phyloP scores from a whole-genome alignment of 1,140 invertebrate species.

The Aphaenogaster rudis region DNA sequence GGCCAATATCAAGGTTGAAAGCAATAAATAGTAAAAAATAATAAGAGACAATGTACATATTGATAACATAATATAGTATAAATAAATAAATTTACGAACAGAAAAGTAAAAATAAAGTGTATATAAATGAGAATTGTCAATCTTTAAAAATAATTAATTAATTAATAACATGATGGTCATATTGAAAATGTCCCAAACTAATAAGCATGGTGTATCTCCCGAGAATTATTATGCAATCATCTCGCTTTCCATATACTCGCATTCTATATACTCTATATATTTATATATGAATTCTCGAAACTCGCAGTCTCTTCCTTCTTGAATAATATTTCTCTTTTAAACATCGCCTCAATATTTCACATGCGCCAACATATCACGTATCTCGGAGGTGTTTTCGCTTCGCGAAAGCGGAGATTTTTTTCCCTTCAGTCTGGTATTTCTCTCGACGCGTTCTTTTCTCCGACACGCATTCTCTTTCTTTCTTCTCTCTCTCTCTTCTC shows the following conservation, averaged over 20 bases:
- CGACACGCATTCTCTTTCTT: slow-evolving; percentile 37
- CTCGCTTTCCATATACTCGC: not conserved
- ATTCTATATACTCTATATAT: not conserved
- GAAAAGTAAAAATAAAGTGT: no score
- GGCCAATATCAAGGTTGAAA: no score
- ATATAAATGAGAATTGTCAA: no score
- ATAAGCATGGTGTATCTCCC: not conserved
- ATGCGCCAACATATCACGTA: slow-evolving; percentile 8
- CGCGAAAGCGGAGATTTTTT: slow-evolving; percentile 22
- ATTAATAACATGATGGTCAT: no score
- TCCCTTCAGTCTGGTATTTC: slow-evolving; percentile 23
- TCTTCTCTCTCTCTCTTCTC: slow-evolving; percentile 39
- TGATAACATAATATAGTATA: no score
- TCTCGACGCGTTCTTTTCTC: slow-evolving; percentile 4
- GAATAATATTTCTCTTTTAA: slow-evolving; percentile 51
- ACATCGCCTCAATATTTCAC: slow-evolving; percentile 54
- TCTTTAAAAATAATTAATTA: no score
- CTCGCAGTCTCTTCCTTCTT: not conserved
- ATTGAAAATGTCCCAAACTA: not conserved
- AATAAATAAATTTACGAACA: no score
- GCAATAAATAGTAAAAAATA: no score
- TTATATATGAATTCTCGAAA: slow-evolving; percentile 41
- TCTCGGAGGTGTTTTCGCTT: slow-evolving; percentile 51
- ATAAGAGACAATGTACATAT: no score
- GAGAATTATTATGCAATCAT: slow-evolving; percentile 15